Evolutionary conservation across 2,113 vertebrate genomes (phyloP), one percentile per base, ranked within the genome.

Genomic region (Lophochroa leadbeateri): DNA sequence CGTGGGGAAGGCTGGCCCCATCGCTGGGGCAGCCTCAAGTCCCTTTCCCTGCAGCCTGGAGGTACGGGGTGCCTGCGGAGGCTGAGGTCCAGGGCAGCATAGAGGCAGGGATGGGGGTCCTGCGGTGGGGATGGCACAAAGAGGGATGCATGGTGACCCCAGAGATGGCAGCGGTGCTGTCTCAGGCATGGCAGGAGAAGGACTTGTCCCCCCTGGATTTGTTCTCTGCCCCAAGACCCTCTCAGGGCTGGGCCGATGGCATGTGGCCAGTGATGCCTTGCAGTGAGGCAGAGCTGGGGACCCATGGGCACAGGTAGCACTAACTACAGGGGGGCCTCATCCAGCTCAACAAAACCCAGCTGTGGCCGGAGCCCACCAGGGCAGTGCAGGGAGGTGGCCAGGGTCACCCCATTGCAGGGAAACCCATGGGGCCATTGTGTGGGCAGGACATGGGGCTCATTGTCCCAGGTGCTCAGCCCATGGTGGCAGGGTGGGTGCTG

Each of bases 381-480:
- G 41, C 1, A 0, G 44, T 31, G 39, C 2, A 0, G 67, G 70
- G 39, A 41, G 20, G 23, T 3, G 3, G 16, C 63, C 1, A 1
- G 10, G 18, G 31, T 80, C 7, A 2, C 15, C 53, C 9, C 2
- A 1, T 11, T 0, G 0, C 21, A 49, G 19, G 21, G 20, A 35
- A 79, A 35, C 24, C 14, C 5, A 0, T 0, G 3, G 27, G 44
- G 57, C 20, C 41, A 2, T 12, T 35, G 70, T 5, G 2, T 18
- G 44, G 31, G 24, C 31, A 86, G 37, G 41, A 17, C 39, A 35
- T 0, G 1, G 35, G 43, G 35, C 33, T 86, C 9, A 6, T 5
- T 2, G 1, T 25, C 46, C 20, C 7, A 3, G 37, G 4, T 19
- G 19, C 28, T 68, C 23, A 63, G 37, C 44, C 25, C 7, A 6